phyloP scores from a whole-genome alignment of 1,140 invertebrate species.

The Vanessa tameamea region DNA sequence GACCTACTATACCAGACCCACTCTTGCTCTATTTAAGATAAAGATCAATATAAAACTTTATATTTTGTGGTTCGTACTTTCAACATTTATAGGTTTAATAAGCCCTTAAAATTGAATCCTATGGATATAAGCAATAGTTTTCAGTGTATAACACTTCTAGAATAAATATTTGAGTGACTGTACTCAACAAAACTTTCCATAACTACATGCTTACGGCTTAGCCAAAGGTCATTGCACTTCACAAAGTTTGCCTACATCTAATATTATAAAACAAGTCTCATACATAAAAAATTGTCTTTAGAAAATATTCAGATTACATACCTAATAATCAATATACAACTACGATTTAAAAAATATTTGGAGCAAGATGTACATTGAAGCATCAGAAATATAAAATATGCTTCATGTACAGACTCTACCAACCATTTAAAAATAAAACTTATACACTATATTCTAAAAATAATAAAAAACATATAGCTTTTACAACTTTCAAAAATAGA shows the following conservation, averaged over 20 bases:
- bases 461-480: conserved; percentile 74
- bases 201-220: conserved; percentile 66
- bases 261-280: conserved; percentile 48
- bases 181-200: conserved; percentile 56
- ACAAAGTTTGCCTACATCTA: conserved; percentile 57
- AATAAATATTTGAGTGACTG: conserved; percentile 63
- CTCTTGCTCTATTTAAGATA: neutral
- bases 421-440: conserved; percentile 52
- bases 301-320: conserved; percentile 55
- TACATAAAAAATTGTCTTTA: conserved; percentile 50
- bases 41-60: conserved; percentile 6
- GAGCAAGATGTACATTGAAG: conserved; percentile 56
- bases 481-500: conserved; percentile 68
- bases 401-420: conserved; percentile 54
- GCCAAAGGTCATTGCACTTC: conserved; percentile 74
- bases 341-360: conserved; percentile 58
- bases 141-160: conserved; percentile 65
- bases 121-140: conserved; percentile 58
- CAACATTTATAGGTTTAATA: conserved; percentile 25
- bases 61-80: neutral
- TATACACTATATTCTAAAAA: conserved; percentile 61
- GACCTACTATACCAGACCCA: conserved; percentile 15
- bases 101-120: conserved; percentile 39
- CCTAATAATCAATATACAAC: conserved; percentile 49
- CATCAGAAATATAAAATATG: conserved; percentile 60